Evolutionary conservation across 53 echinoderm and acorn worm genomes (phyloP).

Genomic region (Astropecten irregularis): DNA sequence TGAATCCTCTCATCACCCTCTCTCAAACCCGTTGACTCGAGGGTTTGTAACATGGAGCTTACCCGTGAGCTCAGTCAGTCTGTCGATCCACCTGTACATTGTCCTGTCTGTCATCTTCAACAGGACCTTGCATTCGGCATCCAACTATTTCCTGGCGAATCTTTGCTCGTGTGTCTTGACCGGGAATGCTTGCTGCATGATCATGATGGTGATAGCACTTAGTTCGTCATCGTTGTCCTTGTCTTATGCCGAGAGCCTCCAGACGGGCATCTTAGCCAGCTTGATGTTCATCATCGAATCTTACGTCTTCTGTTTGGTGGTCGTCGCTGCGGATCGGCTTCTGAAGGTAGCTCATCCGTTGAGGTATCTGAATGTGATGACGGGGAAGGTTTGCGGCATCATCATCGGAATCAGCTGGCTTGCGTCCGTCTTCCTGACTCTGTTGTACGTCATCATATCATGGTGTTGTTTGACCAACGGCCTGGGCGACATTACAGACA

Average conservation of each 20-base stretch:
- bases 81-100: not conserved
- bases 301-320: not conserved
- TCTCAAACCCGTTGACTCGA: too few species aligned
- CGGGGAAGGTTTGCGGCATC: not conserved
- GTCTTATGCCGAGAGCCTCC: not conserved
- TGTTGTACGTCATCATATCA: not conserved
- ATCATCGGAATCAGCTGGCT: not conserved
- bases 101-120: not conserved
- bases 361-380: not conserved
- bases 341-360: slow-evolving; percentile 5
- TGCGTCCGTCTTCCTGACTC: not conserved
- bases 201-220: not conserved
- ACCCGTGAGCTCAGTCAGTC: not conserved
- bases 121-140: not conserved
- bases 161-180: not conserved
- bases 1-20: too few species aligned
- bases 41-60: too few species aligned
- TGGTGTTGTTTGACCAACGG: not conserved
- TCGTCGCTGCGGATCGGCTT: not conserved
- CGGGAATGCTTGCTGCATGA: not conserved
- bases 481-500: not conserved
- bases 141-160: slow-evolving; percentile 7
- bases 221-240: not conserved
- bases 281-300: not conserved
- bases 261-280: not conserved